A percentile compares a stretch with the other conserved stretches of the same genome.
Evolutionary conservation across 2,797 vertebrate species (phyloP).

Genomic region (Epinephelus malabaricus): DNA sequence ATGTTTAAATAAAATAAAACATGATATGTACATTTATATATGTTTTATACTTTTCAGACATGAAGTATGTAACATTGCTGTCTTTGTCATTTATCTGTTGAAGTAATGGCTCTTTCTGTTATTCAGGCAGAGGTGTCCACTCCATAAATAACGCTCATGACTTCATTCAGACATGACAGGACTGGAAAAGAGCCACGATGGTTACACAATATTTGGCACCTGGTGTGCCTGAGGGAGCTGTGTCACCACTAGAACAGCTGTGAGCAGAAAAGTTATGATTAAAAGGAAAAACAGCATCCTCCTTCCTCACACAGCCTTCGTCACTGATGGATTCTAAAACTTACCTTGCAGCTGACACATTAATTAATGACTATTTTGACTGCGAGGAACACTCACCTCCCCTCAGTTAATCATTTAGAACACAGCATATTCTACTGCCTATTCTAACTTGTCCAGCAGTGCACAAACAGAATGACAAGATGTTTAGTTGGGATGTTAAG

Average conservation of each 20-base stretch:
- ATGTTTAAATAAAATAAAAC: too few species aligned
- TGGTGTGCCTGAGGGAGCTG: background rate
- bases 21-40: too few species aligned
- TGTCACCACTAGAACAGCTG: background rate
- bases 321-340: too few species aligned
- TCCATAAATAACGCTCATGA: background rate
- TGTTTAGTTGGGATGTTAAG: background rate
- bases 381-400: too few species aligned
- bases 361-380: too few species aligned
- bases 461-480: background rate
- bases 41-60: background rate
- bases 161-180: background rate
- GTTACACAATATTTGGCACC: background rate
- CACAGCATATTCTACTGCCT: too few species aligned
- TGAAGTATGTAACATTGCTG: background rate
- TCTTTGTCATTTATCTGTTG: background rate
- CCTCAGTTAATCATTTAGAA: too few species aligned
- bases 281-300: too few species aligned
- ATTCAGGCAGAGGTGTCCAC: background rate
- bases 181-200: background rate
- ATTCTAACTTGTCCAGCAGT: background rate
- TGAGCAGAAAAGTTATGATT: background rate
- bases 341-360: too few species aligned
- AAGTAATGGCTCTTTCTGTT: background rate
- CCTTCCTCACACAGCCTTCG: too few species aligned